Conservation (phyloP, 2,888 invertebrate genomes). For the Callyntrura sp. region DNA sequence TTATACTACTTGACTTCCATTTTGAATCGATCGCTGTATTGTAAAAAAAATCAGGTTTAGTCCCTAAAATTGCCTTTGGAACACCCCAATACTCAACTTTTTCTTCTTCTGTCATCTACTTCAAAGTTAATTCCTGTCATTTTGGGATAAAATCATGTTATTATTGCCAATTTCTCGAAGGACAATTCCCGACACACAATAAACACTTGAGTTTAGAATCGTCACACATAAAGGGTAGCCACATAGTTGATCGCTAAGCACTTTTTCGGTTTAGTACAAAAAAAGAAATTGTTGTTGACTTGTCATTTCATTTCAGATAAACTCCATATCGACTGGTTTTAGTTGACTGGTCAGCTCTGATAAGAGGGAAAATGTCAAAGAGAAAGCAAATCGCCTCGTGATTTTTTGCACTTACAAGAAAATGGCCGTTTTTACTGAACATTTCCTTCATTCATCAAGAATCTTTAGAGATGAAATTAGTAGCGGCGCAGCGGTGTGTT, state of each 20-base stretch:
- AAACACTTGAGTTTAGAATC: too few species aligned
- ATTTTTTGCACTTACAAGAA: not conserved
- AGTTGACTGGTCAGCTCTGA: slow-evolving; percentile 49
- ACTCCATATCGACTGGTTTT: slow-evolving; percentile 4
- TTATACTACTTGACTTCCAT: too few species aligned
- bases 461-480: too few species aligned
- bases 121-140: too few species aligned
- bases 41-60: too few species aligned
- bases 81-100: too few species aligned
- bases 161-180: not conserved
- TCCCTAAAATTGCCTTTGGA: too few species aligned
- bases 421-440: not conserved
- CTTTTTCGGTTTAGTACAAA: too few species aligned
- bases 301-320: not conserved
- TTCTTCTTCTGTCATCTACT: too few species aligned
- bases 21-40: too few species aligned
- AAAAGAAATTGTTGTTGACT: not conserved
- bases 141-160: not conserved
- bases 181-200: not conserved
- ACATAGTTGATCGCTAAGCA: too few species aligned
- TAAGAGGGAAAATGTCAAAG: slow-evolving; percentile 41
- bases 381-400: slow-evolving; percentile 6
- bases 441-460: slow-evolving; percentile 18
- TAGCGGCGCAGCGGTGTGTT: not conserved
- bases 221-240: too few species aligned